Evolutionary conservation across 2,797 vertebrate genomes (phyloP), one percentile per base, ranked within the genome.

Genomic region (Myripristis jacobus): DNA sequence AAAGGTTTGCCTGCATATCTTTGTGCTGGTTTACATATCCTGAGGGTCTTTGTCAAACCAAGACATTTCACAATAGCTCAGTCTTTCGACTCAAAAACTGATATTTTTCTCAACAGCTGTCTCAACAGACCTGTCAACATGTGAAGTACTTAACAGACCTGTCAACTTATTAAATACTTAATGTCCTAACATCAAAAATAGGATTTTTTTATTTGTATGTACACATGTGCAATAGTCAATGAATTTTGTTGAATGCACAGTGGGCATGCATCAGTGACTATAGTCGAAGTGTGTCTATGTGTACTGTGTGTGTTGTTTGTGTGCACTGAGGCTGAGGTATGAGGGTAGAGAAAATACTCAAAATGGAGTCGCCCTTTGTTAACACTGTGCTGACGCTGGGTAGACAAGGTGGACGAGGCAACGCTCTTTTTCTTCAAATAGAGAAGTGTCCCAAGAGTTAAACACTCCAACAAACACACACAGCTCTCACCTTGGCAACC

Each of bases 341-440:
- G 82, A 79, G 85, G 85, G 81, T 83, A 81, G 75, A 73, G 81
- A 85, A 89, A 87, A 89, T 83, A 88, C 69, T 86, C 84, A 89
- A 91, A 87, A 89, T 91, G 87, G 82, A 86, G 86, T 83, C 77
- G 64, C 59, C 66, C 63, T 81, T 84, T 85, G 68, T 75, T 63
- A 22, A 59, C 56, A 47, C 54, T 47, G 43, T 71, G 75, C 65
- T 73, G 36, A 67, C 46, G 50, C 63, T 61, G 16, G 58, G 59
- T 77, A 59, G 50, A 25, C 13, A 11, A 51, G 50, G 48, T 29
- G 75, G 62, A 75, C 77, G 21, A 77, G 77, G 56, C 36, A 80
- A 73, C 67, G 48, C 51, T 70, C 22, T 56, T 62, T 31, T 36
- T 55, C 52, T 80, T 70, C 46, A 55, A 43, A 41, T 38, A 25